phyloP scores from a whole-genome alignment of 2,113 vertebrate genomes.

The Pelodiscus sinensis region DNA sequence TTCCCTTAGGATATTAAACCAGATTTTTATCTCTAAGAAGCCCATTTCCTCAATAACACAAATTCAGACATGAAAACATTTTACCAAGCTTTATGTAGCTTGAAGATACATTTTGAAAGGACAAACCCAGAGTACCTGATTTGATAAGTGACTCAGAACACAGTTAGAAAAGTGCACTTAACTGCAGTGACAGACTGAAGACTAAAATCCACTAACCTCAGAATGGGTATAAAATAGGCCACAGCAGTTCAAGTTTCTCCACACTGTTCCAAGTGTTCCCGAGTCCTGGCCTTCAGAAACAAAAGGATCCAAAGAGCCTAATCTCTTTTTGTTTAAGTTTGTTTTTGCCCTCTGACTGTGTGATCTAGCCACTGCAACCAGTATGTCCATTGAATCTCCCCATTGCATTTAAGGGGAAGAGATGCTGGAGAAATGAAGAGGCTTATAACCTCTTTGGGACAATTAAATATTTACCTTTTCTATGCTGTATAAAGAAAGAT shows the following conservation, averaged over 20 bases:
- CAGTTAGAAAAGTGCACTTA: background rate
- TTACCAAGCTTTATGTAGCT: background rate
- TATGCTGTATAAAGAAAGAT: background rate
- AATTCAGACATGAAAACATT: constrained; percentile 21
- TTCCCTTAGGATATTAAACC: constrained; percentile 13
- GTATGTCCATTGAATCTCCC: background rate
- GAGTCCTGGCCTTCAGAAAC: background rate
- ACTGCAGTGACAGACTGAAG: background rate
- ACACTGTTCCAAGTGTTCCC: background rate
- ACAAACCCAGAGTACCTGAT: background rate
- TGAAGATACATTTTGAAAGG: constrained; percentile 22
- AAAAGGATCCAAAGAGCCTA: fast-evolving
- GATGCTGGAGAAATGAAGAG: background rate
- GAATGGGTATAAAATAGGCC: background rate
- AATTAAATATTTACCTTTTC: background rate
- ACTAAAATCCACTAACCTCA: background rate
- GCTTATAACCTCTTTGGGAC: background rate
- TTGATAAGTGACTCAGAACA: background rate
- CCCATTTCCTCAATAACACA: constrained; percentile 25
- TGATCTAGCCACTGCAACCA: background rate
- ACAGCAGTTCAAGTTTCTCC: background rate
- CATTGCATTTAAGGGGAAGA: background rate
- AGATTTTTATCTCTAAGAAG: constrained; percentile 3
- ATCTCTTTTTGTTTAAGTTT: background rate
- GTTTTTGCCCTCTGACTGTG: background rate